Percentiles rank a stretch among this genome's conserved stretches.
Evolutionary conservation across 1,140 invertebrate genomes (phyloP).

Genomic region (Amyelois transitella): DNA sequence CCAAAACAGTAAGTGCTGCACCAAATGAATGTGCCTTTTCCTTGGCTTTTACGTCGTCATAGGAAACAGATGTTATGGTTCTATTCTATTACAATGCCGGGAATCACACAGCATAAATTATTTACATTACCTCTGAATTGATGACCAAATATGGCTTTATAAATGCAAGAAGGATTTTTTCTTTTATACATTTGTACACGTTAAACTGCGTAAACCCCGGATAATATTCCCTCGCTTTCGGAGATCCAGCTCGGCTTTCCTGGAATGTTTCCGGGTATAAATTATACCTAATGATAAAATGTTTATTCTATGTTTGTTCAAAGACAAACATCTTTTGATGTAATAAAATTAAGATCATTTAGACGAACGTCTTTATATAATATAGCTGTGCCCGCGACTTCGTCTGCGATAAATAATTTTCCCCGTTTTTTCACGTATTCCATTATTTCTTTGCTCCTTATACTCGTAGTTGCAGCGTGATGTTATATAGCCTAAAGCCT

Average conservation of each 20-base stretch:
- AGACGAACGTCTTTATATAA: too few relatives aligned
- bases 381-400: too few relatives aligned
- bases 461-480: too few relatives aligned
- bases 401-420: too few relatives aligned
- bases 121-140: background rate
- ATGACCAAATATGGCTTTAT: background rate
- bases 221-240: background rate
- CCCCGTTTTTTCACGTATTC: too few relatives aligned
- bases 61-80: too few relatives aligned
- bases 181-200: background rate
- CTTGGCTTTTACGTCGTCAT: too few relatives aligned
- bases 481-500: too few relatives aligned
- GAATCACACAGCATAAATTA: background rate
- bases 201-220: background rate
- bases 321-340: background rate
- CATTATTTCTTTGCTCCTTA: too few relatives aligned
- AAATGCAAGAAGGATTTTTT: background rate
- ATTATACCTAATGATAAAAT: background rate
- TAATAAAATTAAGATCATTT: background rate
- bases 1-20: too few relatives aligned
- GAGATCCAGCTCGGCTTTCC: background rate
- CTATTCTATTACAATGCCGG: background rate
- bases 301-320: background rate
- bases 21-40: too few relatives aligned
- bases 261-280: background rate